A percentile compares a stretch with the other conserved stretches of the same genome.
Evolutionary conservation across 1,140 invertebrate genomes (phyloP).

Genomic region (Pseudomyrmex sp.): DNA sequence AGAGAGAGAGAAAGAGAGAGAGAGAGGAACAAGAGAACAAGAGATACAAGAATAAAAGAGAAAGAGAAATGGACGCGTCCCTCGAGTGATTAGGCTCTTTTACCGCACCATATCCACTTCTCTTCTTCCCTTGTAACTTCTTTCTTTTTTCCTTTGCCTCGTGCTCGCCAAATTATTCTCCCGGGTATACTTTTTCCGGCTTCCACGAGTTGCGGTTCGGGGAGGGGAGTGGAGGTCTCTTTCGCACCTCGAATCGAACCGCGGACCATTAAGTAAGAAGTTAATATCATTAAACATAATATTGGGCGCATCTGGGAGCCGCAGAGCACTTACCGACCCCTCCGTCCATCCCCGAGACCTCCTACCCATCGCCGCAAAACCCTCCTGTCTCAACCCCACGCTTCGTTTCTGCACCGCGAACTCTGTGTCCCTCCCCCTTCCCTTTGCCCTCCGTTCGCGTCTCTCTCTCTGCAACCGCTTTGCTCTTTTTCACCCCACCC

Average conservation of each 20-base stretch:
- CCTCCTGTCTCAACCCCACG: slow-evolving; percentile 52
- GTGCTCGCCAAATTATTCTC: slow-evolving; percentile 76
- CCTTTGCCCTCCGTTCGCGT: slow-evolving; percentile 41
- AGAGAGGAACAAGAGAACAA: too few species aligned
- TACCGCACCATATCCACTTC: neutral
- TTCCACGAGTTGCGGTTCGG: slow-evolving; percentile 59
- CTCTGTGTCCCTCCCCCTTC: slow-evolving; percentile 53
- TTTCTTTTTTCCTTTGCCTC: slow-evolving; percentile 13
- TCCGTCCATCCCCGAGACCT: slow-evolving; percentile 54
- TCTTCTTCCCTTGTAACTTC: slow-evolving; percentile 21
- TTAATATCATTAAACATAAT: slow-evolving; percentile 86
- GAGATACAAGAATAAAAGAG: neutral
- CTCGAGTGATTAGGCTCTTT: slow-evolving; percentile 55
- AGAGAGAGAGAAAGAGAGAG: neutral
- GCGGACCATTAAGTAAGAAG: slow-evolving; percentile 86
- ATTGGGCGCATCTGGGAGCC: slow-evolving; percentile 86
- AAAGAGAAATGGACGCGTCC: slow-evolving; percentile 21
- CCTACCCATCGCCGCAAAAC: slow-evolving; percentile 55
- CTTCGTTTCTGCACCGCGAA: slow-evolving; percentile 70
- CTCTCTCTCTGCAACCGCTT: slow-evolving; percentile 46
- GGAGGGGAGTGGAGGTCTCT: slow-evolving; percentile 59
- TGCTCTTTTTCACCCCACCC: slow-evolving; percentile 53
- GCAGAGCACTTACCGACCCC: slow-evolving; percentile 83
- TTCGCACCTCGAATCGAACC: slow-evolving; percentile 85
- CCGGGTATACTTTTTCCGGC: slow-evolving; percentile 77